Conservation (phyloP, 2,888 invertebrate genomes). For the Polymixis lichenea region DNA sequence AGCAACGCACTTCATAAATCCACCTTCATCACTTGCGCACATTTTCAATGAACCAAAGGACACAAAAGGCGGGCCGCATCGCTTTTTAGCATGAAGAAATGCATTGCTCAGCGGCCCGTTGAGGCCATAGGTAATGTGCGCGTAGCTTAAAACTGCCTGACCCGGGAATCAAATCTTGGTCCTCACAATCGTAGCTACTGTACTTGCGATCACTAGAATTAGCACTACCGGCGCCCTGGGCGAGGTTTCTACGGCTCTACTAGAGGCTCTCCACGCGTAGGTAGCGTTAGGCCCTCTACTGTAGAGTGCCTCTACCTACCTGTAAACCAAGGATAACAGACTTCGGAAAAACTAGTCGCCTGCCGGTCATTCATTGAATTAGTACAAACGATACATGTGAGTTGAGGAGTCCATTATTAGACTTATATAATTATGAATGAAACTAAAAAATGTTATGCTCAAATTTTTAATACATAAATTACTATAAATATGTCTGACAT, state of each 20-base stretch:
- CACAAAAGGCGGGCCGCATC: too few species aligned
- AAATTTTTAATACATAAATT: slow-evolving; percentile 27
- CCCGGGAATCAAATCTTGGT: background rate
- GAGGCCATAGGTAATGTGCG: background rate
- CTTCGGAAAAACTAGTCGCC: too few species aligned
- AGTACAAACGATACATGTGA: too few species aligned
- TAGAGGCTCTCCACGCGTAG: too few species aligned
- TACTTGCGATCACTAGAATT: background rate
- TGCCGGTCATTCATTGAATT: too few species aligned
- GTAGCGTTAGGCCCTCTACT: background rate
- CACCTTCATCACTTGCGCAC: background rate
- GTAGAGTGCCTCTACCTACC: background rate
- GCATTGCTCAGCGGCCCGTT: background rate
- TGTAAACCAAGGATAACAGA: background rate
- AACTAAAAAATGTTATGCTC: slow-evolving; percentile 6
- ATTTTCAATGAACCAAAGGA: background rate
- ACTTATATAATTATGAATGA: background rate
- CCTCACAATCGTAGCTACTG: background rate
- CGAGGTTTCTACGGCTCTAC: background rate
- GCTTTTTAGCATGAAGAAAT: background rate
- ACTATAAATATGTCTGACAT: slow-evolving; percentile 41
- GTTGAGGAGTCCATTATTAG: too few species aligned
- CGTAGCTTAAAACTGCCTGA: background rate
- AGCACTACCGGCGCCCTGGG: background rate
- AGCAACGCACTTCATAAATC: background rate